Percentiles rank a stretch among this genome's conserved stretches.
These are phyloP conservation scores for Apamea crenata DNA, from an alignment of 2,888 invertebrate species.

Conservation along the genomic window DNA sequence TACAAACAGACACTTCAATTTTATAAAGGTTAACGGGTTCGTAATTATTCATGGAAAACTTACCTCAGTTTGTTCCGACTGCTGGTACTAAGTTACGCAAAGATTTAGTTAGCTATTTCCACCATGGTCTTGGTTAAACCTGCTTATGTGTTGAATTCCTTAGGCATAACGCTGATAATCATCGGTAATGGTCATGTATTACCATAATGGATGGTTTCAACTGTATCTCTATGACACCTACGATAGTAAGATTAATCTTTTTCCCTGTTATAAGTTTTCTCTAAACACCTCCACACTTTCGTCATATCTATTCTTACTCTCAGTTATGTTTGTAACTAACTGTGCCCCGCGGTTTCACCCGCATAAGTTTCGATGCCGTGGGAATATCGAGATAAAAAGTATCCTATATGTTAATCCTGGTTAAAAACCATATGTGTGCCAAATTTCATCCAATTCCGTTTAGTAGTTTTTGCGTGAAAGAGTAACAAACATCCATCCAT, in stretches of 20 bases:
- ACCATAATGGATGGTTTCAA: no score
- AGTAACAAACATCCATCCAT: no score
- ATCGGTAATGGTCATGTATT: neutral
- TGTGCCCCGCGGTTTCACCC: no score
- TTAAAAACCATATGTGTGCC: no score
- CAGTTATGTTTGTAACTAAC: constrained; percentile 6
- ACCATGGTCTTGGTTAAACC: neutral
- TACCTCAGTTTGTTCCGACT: neutral
- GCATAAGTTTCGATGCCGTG: no score
- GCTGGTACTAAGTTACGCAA: neutral
- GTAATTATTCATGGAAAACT: neutral
- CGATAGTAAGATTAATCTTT: no score
- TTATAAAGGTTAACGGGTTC: neutral
- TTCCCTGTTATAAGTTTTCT: no score
- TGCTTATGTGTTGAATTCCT: neutral
- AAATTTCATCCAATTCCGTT: no score
- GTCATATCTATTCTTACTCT: neutral
- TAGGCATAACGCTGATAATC: neutral
- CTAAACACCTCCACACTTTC: neutral
- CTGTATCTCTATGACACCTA: neutral
- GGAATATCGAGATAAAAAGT: no score
- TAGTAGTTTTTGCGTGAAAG: no score
- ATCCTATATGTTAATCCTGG: no score
- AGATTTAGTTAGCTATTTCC: neutral
- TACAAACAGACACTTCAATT: no score